Evolutionary conservation across 2,888 invertebrate species (phyloP).

Genomic region (Zygaena filipendulae): DNA sequence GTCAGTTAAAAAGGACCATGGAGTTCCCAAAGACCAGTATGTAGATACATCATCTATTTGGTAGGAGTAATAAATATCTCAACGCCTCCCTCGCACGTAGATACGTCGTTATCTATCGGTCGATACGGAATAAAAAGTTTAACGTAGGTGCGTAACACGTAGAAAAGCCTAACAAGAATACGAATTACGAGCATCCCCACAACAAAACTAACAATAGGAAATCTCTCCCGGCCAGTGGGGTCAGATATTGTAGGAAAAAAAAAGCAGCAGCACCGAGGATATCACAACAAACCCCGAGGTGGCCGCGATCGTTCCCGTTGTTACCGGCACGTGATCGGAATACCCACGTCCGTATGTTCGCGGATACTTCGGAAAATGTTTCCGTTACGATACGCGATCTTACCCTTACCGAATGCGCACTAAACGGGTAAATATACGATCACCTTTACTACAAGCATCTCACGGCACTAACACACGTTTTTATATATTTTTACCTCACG

Average conservation of each 20-base stretch:
- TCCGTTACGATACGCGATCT: constrained; percentile 57
- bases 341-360: constrained; percentile 41
- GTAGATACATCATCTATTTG: too few species aligned
- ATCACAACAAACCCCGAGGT: constrained; percentile 63
- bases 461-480: too few species aligned
- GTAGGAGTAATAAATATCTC: too few species aligned
- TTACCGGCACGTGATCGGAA: constrained; percentile 55
- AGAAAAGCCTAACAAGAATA: constrained; percentile 37
- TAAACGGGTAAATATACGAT: constrained; percentile 52
- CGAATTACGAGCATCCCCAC: constrained; percentile 36
- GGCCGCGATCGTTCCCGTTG: constrained; percentile 50
- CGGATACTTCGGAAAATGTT: constrained; percentile 59
- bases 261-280: constrained; percentile 49
- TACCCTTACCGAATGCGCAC: constrained; percentile 48
- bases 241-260: constrained; percentile 62
- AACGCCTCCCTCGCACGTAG: too few species aligned
- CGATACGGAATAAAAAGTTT: too few species aligned
- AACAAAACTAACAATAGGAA: constrained; percentile 39
- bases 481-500: too few species aligned
- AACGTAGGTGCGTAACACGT: too few species aligned
- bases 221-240: constrained; percentile 43
- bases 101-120: too few species aligned
- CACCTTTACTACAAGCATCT: constrained; percentile 41
- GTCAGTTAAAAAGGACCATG: too few species aligned
- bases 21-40: too few species aligned